Percentiles rank a stretch among this genome's conserved stretches.
These are phyloP conservation scores for Leptura quadrifasciata DNA, from an alignment of 2,888 invertebrate species.

Conservation along the genomic window DNA sequence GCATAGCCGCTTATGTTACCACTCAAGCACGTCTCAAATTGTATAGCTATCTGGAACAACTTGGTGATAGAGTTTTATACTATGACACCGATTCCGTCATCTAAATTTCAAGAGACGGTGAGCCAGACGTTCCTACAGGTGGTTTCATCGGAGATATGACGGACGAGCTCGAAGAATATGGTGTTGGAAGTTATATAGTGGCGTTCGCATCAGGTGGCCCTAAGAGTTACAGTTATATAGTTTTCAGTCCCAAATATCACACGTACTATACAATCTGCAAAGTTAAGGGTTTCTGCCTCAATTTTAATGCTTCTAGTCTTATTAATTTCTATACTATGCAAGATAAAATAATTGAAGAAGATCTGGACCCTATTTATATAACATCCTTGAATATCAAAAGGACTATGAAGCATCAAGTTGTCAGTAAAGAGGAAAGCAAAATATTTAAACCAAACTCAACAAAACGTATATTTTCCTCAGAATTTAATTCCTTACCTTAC, in stretches of 20 bases:
- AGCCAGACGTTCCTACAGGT: conserved; percentile 63
- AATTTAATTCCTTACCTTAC: too few relatives aligned
- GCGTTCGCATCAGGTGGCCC: conserved; percentile 68
- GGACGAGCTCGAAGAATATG: conserved; percentile 64
- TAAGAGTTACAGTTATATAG: conserved; percentile 67
- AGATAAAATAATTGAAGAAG: too few relatives aligned
- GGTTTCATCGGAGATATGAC: conserved; percentile 68
- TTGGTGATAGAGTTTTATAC: conserved; percentile 65
- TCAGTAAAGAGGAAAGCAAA: too few relatives aligned
- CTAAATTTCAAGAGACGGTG: conserved; percentile 50
- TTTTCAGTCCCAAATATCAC: conserved; percentile 38
- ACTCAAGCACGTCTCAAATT: conserved; percentile 50
- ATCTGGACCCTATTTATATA: too few relatives aligned
- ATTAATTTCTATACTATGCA: too few relatives aligned
- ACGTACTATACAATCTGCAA: conserved; percentile 20
- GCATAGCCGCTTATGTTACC: conserved; percentile 60
- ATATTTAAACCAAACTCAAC: too few relatives aligned
- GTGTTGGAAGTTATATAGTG: conserved; percentile 63
- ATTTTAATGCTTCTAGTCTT: conserved; percentile 24
- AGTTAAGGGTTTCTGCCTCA: conserved; percentile 37
- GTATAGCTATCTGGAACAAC: conserved; percentile 59
- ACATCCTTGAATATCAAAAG: too few relatives aligned
- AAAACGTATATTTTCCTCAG: too few relatives aligned
- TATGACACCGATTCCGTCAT: conserved; percentile 69
- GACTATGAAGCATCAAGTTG: too few relatives aligned